Conservation (phyloP, 2,797 vertebrate genomes). For the Intellagama lesueurii region DNA sequence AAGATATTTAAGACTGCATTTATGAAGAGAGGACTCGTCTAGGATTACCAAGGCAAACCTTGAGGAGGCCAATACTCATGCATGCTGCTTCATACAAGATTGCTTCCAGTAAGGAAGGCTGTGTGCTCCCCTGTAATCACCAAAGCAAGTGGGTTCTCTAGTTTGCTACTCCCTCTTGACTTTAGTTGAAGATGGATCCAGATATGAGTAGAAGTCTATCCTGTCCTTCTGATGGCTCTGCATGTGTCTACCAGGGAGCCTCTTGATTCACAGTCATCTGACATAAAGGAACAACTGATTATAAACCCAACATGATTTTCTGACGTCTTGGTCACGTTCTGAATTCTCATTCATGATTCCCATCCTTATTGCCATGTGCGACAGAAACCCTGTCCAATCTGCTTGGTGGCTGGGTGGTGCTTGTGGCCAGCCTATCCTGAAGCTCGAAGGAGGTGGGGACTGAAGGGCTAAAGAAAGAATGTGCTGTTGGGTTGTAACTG, state of each 20-base stretch:
- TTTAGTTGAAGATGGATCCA: too few relatives aligned
- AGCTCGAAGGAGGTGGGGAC: too few relatives aligned
- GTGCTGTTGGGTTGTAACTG: too few relatives aligned
- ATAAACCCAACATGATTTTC: not conserved
- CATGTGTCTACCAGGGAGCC: not conserved
- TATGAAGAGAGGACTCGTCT: not conserved
- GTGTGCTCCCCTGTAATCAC: too few relatives aligned
- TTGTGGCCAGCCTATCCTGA: too few relatives aligned
- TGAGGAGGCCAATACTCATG: not conserved
- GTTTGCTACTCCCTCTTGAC: too few relatives aligned
- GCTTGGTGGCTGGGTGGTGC: too few relatives aligned
- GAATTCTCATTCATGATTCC: not conserved
- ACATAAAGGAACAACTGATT: not conserved
- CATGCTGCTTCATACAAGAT: not conserved
- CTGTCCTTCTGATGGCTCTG: not conserved
- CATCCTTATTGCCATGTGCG: not conserved
- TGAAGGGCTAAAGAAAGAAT: too few relatives aligned
- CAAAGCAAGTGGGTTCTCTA: too few relatives aligned
- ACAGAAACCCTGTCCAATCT: not conserved
- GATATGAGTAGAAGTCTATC: too few relatives aligned
- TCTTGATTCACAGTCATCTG: not conserved
- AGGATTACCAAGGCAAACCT: not conserved
- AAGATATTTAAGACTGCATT: not conserved
- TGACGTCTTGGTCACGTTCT: not conserved
- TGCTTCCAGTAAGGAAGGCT: too few relatives aligned